A percentile compares a stretch with the other conserved stretches of the same genome.
Evolutionary conservation across 2,888 invertebrate genomes (phyloP).

Genomic region (Arge pagana): DNA sequence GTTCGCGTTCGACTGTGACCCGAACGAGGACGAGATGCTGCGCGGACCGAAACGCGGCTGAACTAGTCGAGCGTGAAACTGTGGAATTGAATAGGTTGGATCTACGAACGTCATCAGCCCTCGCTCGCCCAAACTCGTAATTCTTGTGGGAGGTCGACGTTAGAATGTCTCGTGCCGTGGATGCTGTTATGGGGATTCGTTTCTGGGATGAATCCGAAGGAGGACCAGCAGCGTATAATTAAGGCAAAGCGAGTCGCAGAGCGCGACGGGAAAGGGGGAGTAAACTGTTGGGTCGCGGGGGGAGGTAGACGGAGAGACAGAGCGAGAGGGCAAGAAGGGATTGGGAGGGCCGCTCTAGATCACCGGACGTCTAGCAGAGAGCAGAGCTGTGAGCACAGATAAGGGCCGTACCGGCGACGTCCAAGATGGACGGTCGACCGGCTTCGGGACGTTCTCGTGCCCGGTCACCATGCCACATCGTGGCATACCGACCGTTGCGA

Average conservation of each 20-base stretch:
- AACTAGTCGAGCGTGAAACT: too few relatives aligned
- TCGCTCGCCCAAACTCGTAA: too few relatives aligned
- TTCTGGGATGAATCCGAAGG: too few relatives aligned
- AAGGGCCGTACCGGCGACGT: constrained; percentile 58
- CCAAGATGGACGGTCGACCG: constrained; percentile 57
- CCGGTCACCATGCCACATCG: constrained; percentile 40
- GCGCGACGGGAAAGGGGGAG: constrained; percentile 28
- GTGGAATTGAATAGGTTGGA: too few relatives aligned
- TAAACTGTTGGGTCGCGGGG: constrained; percentile 17
- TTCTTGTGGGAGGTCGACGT: too few relatives aligned
- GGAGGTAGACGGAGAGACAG: constrained; percentile 25
- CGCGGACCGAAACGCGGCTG: too few relatives aligned
- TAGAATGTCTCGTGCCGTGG: too few relatives aligned
- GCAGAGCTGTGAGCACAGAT: constrained; percentile 58
- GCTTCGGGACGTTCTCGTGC: constrained; percentile 46
- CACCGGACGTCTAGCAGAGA: constrained; percentile 56
- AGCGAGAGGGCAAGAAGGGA: constrained; percentile 22
- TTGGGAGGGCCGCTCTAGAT: constrained; percentile 54
- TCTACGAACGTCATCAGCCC: too few relatives aligned
- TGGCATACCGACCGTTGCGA: constrained; percentile 25
- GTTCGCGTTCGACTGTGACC: too few relatives aligned
- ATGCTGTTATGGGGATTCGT: too few relatives aligned
- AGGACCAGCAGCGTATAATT: constrained; percentile 44
- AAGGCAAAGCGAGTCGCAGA: constrained; percentile 39
- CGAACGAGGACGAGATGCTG: too few relatives aligned